Evolutionary conservation across 1,140 invertebrate species (phyloP).

Genomic region (Adoxophyes honmai): DNA sequence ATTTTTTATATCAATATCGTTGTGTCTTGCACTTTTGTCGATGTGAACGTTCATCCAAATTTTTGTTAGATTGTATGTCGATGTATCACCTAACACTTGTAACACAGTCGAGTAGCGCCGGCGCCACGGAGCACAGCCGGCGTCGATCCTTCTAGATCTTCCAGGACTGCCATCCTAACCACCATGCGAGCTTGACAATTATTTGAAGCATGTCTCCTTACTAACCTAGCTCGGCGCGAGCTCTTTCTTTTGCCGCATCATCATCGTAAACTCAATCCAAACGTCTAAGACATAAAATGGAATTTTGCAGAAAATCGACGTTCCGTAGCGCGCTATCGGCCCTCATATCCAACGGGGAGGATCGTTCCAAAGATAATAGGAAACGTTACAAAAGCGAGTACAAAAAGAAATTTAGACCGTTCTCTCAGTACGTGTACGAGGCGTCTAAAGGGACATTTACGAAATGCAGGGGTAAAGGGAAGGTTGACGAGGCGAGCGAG

Average conservation of each 20-base stretch:
- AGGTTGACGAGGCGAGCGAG: slow-evolving; percentile 71
- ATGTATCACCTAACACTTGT: slow-evolving; percentile 66
- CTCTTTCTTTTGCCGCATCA: slow-evolving; percentile 68
- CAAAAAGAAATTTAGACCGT: slow-evolving; percentile 89
- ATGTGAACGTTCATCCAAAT: slow-evolving; percentile 70
- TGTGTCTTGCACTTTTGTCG: slow-evolving; percentile 72
- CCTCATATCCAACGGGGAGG: slow-evolving; percentile 75
- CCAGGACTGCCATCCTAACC: slow-evolving; percentile 66
- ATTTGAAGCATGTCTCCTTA: slow-evolving; percentile 72
- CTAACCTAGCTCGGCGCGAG: slow-evolving; percentile 70
- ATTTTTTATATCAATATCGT: slow-evolving; percentile 64
- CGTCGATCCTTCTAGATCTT: slow-evolving; percentile 60
- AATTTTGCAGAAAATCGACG: slow-evolving; percentile 78
- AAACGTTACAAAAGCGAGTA: slow-evolving; percentile 85
- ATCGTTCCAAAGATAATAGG: slow-evolving; percentile 77
- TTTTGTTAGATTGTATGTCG: slow-evolving; percentile 74
- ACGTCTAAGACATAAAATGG: slow-evolving; percentile 69
- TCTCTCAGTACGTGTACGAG: slow-evolving; percentile 88
- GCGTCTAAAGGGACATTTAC: slow-evolving; percentile 84
- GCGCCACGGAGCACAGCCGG: slow-evolving; percentile 41
- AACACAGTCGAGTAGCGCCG: slow-evolving; percentile 36
- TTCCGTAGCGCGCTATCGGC: slow-evolving; percentile 77
- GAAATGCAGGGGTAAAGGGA: slow-evolving; percentile 79
- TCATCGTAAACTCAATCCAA: slow-evolving; percentile 55
- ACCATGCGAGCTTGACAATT: slow-evolving; percentile 72